phyloP scores from a whole-genome alignment of 1,140 invertebrate genomes.

The Plodia interpunctella region DNA sequence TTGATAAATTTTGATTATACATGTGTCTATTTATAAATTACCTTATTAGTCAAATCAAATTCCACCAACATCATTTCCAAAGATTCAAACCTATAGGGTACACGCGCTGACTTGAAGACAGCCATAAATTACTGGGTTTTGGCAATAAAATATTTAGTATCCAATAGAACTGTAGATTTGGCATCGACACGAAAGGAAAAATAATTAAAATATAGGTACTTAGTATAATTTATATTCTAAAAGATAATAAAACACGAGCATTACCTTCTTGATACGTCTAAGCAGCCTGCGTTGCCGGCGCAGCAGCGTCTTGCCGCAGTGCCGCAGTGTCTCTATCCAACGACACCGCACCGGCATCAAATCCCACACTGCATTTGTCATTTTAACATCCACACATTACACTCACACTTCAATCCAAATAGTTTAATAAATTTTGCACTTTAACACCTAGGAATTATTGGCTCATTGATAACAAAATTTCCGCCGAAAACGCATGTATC shows the following conservation, averaged over 20 bases:
- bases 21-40: no score
- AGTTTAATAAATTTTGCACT: neutral
- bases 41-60: no score
- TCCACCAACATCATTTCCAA: no score
- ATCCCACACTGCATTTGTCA: conserved; percentile 59
- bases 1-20: no score
- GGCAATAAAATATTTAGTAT: no score
- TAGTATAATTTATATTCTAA: no score
- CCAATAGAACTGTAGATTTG: no score
- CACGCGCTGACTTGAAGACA: no score
- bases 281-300: conserved; percentile 56
- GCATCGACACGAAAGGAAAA: no score
- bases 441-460: neutral
- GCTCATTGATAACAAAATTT: neutral
- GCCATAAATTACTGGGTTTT: no score
- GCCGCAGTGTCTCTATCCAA: conserved; percentile 63
- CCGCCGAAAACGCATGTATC: neutral
- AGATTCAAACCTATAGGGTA: no score
- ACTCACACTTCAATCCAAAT: conserved; percentile 3
- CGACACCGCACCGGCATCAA: conserved; percentile 55
- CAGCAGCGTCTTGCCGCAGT: conserved; percentile 65
- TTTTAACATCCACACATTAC: conserved; percentile 40
- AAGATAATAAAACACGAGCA: neutral
- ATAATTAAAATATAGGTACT: no score
- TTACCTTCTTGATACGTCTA: conserved; percentile 63